phyloP scores from a whole-genome alignment of 2,113 vertebrate genomes.

The Chitala chitala region DNA sequence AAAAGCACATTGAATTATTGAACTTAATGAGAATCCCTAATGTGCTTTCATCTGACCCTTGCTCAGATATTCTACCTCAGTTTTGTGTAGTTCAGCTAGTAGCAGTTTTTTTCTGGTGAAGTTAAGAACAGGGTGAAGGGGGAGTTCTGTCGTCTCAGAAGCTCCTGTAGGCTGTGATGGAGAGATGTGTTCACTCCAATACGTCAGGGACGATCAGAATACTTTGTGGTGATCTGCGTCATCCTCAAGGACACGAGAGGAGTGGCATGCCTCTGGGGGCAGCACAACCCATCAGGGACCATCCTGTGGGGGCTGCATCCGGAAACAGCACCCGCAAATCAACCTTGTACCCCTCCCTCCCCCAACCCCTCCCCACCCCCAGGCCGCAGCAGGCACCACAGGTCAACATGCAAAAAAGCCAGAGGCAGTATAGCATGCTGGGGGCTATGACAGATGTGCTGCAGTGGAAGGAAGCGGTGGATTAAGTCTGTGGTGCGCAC shows the following conservation, averaged over 20 bases:
- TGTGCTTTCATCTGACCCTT: neutral
- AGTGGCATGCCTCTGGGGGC: neutral
- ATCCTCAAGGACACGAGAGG: conserved; percentile 1
- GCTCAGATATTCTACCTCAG: neutral
- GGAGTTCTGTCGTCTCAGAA: neutral
- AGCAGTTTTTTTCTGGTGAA: neutral
- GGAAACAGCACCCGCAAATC: neutral
- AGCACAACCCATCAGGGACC: neutral
- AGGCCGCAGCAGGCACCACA: too few species aligned
- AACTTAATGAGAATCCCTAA: too few species aligned
- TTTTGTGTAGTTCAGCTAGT: neutral
- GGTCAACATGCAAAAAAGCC: too few species aligned
- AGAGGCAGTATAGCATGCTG: neutral
- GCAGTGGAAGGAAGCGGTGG: neutral
- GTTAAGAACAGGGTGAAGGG: neutral
- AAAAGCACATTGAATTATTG: too few species aligned
- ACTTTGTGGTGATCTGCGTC: neutral
- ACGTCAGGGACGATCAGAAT: conserved; percentile 12
- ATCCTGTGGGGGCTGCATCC: neutral
- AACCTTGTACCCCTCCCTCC: too few species aligned
- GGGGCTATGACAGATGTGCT: conserved; percentile 3
- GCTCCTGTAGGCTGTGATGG: neutral
- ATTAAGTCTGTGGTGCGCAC: neutral
- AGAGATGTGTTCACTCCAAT: neutral
- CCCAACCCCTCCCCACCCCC: too few species aligned